Evolutionary conservation across 2,888 invertebrate genomes (phyloP), one percentile per base, ranked within the genome.

Genomic region (Colostygia pectinataria): DNA sequence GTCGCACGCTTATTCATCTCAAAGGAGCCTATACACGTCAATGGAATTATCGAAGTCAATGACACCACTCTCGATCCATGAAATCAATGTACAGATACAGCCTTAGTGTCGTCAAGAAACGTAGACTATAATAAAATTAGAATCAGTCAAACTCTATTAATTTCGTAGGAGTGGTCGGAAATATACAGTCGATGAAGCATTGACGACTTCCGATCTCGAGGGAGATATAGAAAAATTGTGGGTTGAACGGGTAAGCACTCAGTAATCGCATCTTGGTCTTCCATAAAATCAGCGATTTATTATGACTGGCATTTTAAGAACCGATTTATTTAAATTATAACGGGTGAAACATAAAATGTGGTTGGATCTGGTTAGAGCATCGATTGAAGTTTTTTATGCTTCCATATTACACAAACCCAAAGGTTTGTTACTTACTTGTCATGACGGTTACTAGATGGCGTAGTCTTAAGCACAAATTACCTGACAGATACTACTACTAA

Each of bases 141-240:
- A 61, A 51, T 60, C 37, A 55, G 57, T 61, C 59, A 65, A 61
- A 61, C 59, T 59, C 63, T 61, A 66, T 48, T 47, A 55, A 51
- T 46, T 57, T 28, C 33, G 48, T 48, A 50, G 49, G 49, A 53
- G 63, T 57, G 65, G 61, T 50, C 32, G 41, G 40, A 48, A 53
- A 45, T 43, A 51, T 53, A 23, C 53, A 47, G 56, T 53, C 48
- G 58, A 53, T 60, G 64, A 62, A 61, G 63, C 58, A 59, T 66
- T 65, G 60, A 66, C 59, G 61, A 66, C 64, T 66, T 71, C 67
- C 71, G 64, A 70, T 58, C 44, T 54, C 33, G 36, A 33, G 10
- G 41, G 33, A 41, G n/a, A n/a, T n/a, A n/a, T n/a, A n/a, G n/a
- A n/a, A n/a, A n/a, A n/a, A n/a, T n/a, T n/a, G n/a, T n/a, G n/a